A percentile compares a stretch with the other conserved stretches of the same genome.
These are phyloP conservation scores for Phragmatobia fuliginosa DNA, from an alignment of 2,888 invertebrate genomes.

Conservation along the genomic window DNA sequence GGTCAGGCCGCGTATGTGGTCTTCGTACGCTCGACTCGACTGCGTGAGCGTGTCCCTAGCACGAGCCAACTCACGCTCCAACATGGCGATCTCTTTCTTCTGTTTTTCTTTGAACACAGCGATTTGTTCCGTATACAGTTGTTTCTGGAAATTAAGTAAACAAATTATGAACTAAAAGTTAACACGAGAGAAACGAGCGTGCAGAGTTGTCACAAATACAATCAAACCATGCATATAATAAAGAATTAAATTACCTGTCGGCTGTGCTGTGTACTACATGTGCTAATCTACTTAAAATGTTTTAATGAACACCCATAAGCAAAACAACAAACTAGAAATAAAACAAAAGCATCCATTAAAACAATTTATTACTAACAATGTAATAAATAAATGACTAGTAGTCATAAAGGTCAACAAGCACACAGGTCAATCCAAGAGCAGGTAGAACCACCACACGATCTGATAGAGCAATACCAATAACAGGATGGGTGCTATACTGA, in stretches of 20 bases:
- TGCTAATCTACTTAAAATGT: slow-evolving; percentile 55
- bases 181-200: slow-evolving; percentile 12
- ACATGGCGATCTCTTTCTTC: slow-evolving; percentile 81
- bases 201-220: slow-evolving; percentile 45
- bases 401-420: slow-evolving; percentile 57
- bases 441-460: slow-evolving; percentile 83
- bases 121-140: slow-evolving; percentile 88
- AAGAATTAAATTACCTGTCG: slow-evolving; percentile 73
- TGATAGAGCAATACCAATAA: slow-evolving; percentile 81
- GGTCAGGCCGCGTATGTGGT: slow-evolving; percentile 79
- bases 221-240: slow-evolving; percentile 53
- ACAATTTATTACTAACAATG: slow-evolving; percentile 70
- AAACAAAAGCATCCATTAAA: slow-evolving; percentile 77
- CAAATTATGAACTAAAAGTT: background rate
- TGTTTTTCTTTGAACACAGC: slow-evolving; percentile 79
- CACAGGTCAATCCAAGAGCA: slow-evolving; percentile 74
- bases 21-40: slow-evolving; percentile 72
- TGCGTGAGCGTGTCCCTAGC: slow-evolving; percentile 82
- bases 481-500: slow-evolving; percentile 86
- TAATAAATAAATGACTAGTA: slow-evolving; percentile 62
- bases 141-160: slow-evolving; percentile 75
- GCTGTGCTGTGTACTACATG: slow-evolving; percentile 29
- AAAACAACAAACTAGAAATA: slow-evolving; percentile 62
- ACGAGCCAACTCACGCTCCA: slow-evolving; percentile 82
- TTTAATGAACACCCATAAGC: slow-evolving; percentile 66